These are phyloP conservation scores for Diachasma alloeum DNA, from an alignment of 1,140 invertebrate species.

Conservation along the genomic window DNA sequence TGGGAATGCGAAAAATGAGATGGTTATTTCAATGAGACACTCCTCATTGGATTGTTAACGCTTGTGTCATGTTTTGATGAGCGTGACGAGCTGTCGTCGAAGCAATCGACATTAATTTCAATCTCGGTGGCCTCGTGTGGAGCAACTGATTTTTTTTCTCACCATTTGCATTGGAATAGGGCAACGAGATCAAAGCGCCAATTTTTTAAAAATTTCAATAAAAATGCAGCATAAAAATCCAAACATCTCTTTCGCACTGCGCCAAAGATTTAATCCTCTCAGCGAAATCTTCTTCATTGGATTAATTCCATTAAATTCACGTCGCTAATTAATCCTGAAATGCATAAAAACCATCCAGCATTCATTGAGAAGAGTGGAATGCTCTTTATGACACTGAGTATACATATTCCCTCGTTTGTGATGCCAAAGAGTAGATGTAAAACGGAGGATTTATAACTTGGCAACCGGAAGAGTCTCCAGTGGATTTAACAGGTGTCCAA, in stretches of 20 bases:
- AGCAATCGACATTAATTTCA: conserved; percentile 37
- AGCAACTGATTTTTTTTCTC: neutral
- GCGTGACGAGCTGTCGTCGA: conserved; percentile 25
- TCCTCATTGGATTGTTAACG: conserved; percentile 13
- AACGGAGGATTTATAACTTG: conserved; percentile 30
- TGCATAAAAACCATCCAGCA: neutral
- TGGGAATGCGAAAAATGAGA: neutral
- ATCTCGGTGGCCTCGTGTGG: conserved; percentile 31
- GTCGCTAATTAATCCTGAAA: neutral
- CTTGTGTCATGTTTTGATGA: conserved; percentile 20
- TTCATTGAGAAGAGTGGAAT: no score
- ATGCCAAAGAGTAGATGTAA: conserved; percentile 1
- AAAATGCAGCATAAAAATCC: no score
- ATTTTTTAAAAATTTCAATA: neutral
- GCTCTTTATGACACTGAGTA: neutral
- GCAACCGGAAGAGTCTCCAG: conserved; percentile 29
- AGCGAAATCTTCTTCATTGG: no score
- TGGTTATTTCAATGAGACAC: neutral
- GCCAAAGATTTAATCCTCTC: no score
- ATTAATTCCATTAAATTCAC: no score
- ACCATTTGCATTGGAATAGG: neutral
- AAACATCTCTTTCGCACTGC: no score
- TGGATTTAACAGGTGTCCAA: conserved; percentile 35
- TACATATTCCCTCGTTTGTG: neutral
- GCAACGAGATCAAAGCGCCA: neutral